These are phyloP conservation scores for Rhinichthys osculus DNA, from an alignment of 2,797 vertebrate genomes.

Conservation along the genomic window DNA sequence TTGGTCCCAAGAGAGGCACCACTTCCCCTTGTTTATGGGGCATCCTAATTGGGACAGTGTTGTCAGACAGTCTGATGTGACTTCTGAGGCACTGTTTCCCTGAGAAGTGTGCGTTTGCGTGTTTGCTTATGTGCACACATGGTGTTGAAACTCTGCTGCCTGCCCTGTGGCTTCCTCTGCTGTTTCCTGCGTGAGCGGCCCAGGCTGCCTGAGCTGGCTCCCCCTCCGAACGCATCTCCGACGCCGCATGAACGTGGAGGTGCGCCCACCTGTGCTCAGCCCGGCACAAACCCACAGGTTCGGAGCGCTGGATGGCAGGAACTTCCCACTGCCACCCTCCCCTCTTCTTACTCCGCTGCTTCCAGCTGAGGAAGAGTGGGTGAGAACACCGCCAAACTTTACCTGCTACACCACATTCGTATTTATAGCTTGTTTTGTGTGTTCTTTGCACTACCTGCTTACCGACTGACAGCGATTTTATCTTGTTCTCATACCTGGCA, in stretches of 20 bases:
- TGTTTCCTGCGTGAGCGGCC: conserved; percentile 62
- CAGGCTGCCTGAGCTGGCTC: conserved; percentile 50
- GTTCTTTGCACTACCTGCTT: conserved; percentile 48
- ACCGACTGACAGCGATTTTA: conserved; percentile 52
- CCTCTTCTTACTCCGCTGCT: conserved; percentile 48
- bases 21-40: conserved; percentile 75
- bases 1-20: conserved; percentile 67
- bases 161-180: conserved; percentile 60
- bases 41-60: conserved; percentile 72
- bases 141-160: conserved; percentile 63
- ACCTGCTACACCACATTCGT: conserved; percentile 51
- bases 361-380: conserved; percentile 60
- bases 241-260: conserved; percentile 60
- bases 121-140: conserved; percentile 59
- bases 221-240: conserved; percentile 45
- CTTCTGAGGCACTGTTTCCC: conserved; percentile 58
- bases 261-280: conserved; percentile 66
- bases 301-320: conserved; percentile 66
- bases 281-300: conserved; percentile 57
- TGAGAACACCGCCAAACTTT: conserved; percentile 54
- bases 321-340: conserved; percentile 62
- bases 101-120: conserved; percentile 57
- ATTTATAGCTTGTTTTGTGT: conserved; percentile 55
- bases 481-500: conserved; percentile 51
- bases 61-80: conserved; percentile 63